Evolutionary conservation across 2,888 invertebrate species (phyloP).

Genomic region (Brachyopa scutellaris): DNA sequence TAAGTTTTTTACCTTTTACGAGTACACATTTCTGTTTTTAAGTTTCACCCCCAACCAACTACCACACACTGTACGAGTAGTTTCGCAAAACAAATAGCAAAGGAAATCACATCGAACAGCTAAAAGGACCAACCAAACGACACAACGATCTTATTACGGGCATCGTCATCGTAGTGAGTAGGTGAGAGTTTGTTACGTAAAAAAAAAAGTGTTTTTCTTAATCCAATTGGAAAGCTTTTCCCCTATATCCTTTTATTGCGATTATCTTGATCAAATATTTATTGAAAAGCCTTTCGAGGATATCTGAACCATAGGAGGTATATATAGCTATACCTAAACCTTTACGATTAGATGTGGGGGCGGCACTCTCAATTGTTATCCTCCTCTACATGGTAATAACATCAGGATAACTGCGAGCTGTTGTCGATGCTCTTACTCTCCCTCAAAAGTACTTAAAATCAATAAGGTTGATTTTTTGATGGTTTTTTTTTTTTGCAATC

Average conservation of each 20-base stretch:
- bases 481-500: not conserved
- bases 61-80: not conserved
- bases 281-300: slow-evolving; percentile 48
- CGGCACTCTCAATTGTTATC: slow-evolving; percentile 65
- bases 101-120: slow-evolving; percentile 55
- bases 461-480: slow-evolving; percentile 59
- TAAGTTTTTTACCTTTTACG: slow-evolving; percentile 61
- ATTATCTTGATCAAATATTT: slow-evolving; percentile 72
- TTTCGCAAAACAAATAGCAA: slow-evolving; percentile 33
- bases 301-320: not conserved
- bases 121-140: not conserved
- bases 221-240: slow-evolving; percentile 65
- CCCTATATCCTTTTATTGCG: slow-evolving; percentile 59
- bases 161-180: not conserved
- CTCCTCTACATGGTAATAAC: slow-evolving; percentile 48
- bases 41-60: slow-evolving; percentile 4
- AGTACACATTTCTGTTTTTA: slow-evolving; percentile 65
- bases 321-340: slow-evolving; percentile 3
- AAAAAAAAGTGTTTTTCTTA: slow-evolving; percentile 60
- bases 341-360: slow-evolving; percentile 39
- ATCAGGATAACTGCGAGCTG: slow-evolving; percentile 31
- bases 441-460: slow-evolving; percentile 58
- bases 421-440: slow-evolving; percentile 5
- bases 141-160: not conserved
- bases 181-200: slow-evolving; percentile 30